Conservation (phyloP, 2,113 vertebrate species). For the Thamnaconus septentrionalis region DNA sequence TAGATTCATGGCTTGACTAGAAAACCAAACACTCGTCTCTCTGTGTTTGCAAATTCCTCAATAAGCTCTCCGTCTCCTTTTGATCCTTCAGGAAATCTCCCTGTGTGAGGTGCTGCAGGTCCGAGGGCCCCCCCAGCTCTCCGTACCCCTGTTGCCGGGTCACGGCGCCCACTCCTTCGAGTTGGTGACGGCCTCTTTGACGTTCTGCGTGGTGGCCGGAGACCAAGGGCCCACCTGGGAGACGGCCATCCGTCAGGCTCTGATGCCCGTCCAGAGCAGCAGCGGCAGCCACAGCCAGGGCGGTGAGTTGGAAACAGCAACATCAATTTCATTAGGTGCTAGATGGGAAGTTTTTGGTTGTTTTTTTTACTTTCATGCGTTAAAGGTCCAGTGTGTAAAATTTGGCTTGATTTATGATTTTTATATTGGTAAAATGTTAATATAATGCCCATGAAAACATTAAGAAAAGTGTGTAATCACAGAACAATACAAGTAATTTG, state of each 20-base stretch:
- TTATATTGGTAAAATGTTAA: no score
- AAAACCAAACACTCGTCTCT: no score
- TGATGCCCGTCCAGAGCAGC: slow-evolving; percentile 71
- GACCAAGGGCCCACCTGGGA: slow-evolving; percentile 61
- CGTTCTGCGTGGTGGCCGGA: slow-evolving; percentile 65
- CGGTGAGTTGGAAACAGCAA: slow-evolving; percentile 18
- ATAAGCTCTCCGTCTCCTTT: background rate
- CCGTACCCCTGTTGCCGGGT: slow-evolving; percentile 21
- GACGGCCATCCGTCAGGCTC: slow-evolving; percentile 63
- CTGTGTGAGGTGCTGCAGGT: slow-evolving; percentile 75
- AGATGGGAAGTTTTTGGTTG: no score
- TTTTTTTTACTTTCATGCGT: no score
- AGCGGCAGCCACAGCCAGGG: background rate
- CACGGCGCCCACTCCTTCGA: slow-evolving; percentile 60
- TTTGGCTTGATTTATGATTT: no score
- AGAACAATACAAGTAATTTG: no score
- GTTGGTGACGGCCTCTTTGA: slow-evolving; percentile 64
- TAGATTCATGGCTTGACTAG: no score
- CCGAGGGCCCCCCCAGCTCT: slow-evolving; percentile 53
- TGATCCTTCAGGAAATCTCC: slow-evolving; percentile 64
- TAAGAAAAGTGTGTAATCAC: no score
- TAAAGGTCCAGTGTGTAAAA: no score
- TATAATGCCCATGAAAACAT: no score
- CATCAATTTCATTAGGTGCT: background rate
- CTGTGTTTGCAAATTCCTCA: no score